Percentiles rank a stretch among this genome's conserved stretches.
Evolutionary conservation across 1,140 invertebrate species (phyloP).

Genomic region (Ceratina calcarata): DNA sequence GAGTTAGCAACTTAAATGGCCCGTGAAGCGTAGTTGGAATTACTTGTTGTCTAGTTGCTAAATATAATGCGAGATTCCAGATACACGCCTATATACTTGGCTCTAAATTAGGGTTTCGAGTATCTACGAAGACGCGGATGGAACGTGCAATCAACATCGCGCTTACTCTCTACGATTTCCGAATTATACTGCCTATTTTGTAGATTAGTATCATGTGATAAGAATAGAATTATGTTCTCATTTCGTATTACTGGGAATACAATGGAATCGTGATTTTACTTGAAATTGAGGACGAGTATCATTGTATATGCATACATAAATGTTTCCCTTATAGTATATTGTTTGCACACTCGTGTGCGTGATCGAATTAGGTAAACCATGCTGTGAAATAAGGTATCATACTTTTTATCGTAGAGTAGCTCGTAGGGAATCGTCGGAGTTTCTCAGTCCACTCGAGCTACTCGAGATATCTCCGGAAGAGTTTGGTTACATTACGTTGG

Average conservation of each 20-base stretch:
- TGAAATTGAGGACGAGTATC: too few species aligned
- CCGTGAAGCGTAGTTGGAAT: conserved; percentile 77
- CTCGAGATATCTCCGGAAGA: conserved; percentile 19
- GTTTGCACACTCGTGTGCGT: neutral
- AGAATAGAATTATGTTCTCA: too few species aligned
- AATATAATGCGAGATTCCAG: conserved; percentile 60
- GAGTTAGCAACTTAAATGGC: conserved; percentile 79
- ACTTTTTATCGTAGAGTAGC: conserved; percentile 6
- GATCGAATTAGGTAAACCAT: conserved; percentile 11
- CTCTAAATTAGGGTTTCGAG: conserved; percentile 26
- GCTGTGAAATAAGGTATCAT: conserved; percentile 19
- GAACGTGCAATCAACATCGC: neutral
- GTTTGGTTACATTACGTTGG: conserved; percentile 51
- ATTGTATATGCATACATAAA: too few species aligned
- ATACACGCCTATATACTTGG: conserved; percentile 31
- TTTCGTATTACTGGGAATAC: too few species aligned
- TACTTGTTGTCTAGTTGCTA: conserved; percentile 75
- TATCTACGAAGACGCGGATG: neutral
- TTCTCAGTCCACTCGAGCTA: conserved; percentile 36
- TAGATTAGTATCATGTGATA: too few species aligned
- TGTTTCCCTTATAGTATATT: too few species aligned
- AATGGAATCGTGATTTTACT: too few species aligned
- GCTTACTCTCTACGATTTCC: neutral
- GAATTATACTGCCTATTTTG: too few species aligned
- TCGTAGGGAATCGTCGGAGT: conserved; percentile 41